Base-by-base conservation (phyloP, 1,140 invertebrate species). In the Battus philenor region DNA sequence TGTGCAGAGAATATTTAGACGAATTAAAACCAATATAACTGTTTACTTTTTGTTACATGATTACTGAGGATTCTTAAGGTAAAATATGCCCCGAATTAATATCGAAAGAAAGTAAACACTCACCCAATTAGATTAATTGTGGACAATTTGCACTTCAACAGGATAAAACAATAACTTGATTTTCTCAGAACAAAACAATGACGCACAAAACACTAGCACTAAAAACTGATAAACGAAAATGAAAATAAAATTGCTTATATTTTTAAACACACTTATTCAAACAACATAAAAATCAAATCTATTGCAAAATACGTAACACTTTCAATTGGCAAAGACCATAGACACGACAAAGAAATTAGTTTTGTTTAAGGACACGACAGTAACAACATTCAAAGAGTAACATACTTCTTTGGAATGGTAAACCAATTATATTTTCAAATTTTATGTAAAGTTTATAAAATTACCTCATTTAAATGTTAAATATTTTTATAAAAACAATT, bases 101-200 rank as follows among this genome's bases (percentile, higher is more conserved):
- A 22, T 11, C 9, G 9, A 30, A 10, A 2, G 22, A 39, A 26
- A 26, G 6, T 13, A 9, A 39, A 26, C 11, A 39, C 36, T 39
- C 12, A 39, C 36, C 36, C 20, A 24, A 39, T 26, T 26, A 18
- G 36, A 24, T 39, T 39, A 39, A 39, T 39, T 8, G 22, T 39
- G 36, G 13, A 11, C 22, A 39, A 39, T 39, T 39, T 39, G 7
- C 36, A 13, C 22, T 26, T 12, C 4, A 26, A n/a, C 9, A 26
- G 11, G 22, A 39, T 24, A 15, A 15, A 22, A 38, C 2, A 7
- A 16, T 9, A 24, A 26, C 8, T 39, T 9, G 3, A n/a, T 8
- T 26, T 26, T 4, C 4, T 9, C 22, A 26, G 11, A 39, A 26
- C 20, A 3, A 12, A 13, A 39, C 8, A 39, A n/a, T 13, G 26